Evolutionary conservation across 2,113 vertebrate genomes (phyloP).

Genomic region (Actenoides lindsayi): DNA sequence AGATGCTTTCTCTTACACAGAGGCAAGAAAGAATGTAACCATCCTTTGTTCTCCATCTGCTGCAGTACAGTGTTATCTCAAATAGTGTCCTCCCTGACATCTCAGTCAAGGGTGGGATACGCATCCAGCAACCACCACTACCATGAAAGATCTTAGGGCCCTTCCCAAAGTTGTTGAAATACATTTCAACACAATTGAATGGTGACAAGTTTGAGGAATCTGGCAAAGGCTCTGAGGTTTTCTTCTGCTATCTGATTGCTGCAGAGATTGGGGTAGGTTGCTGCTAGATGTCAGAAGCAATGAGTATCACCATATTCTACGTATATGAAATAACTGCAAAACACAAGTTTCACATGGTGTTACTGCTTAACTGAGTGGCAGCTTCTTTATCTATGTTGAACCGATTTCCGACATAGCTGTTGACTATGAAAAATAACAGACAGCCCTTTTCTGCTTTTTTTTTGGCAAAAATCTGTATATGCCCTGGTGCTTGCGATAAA

Average conservation of each 20-base stretch:
- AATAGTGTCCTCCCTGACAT: not conserved
- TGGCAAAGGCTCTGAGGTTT: not conserved
- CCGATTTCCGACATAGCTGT: not conserved
- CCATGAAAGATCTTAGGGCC: not conserved
- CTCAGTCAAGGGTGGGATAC: not conserved
- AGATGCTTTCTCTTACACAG: not conserved
- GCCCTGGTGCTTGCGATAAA: not conserved
- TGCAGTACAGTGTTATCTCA: not conserved
- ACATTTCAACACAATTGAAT: no score
- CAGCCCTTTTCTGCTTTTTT: not conserved
- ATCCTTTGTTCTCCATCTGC: not conserved
- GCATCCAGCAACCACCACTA: not conserved
- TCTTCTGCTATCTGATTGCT: not conserved
- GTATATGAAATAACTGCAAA: not conserved
- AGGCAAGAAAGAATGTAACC: not conserved
- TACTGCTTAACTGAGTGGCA: not conserved
- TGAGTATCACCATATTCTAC: not conserved
- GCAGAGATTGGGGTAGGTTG: not conserved
- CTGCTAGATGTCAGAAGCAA: not conserved
- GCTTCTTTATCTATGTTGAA: not conserved
- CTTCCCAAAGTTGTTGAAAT: not conserved
- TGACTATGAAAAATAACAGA: not conserved
- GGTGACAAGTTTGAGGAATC: not conserved
- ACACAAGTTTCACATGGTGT: not conserved
- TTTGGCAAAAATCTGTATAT: not conserved